Base-by-base conservation (phyloP, 2,113 vertebrate genomes). In the Syngnathoides biaculeatus region DNA sequence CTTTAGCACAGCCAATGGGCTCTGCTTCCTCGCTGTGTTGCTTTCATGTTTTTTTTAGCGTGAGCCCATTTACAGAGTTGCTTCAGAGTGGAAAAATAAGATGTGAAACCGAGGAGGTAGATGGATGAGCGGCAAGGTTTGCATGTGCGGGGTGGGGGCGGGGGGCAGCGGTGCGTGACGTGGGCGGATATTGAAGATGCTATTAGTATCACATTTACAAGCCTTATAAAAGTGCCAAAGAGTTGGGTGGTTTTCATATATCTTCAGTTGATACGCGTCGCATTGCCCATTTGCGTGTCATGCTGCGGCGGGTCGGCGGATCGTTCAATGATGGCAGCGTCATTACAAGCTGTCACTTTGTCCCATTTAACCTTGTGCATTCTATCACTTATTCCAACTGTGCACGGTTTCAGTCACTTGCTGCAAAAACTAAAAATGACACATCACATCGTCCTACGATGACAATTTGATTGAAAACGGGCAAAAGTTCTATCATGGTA, bases 181-280 rank as follows among this genome's bases (percentile, higher is more conserved):
- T 80, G 80, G 77, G 80, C 62, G 65, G 79, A 84, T 78, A 79
- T 77, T 78, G 79, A 80, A 77, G 81, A 81, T 79, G 74, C 84
- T 86, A 86, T 88, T 86, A 86, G 84, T 76, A 80, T 79, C 80
- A 64, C 81, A 84, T 87, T 88, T 79, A 76, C 60, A 57, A 80
- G 79, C 68, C 77, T 84, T 84, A 82, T 88, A 83, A 86, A 87
- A 83, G 63, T 83, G 85, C 74, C 82, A 75, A 53, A 26, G 79
- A 73, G 74, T 83, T 63, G 69, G 67, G 12, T 75, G 68, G 35
- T 77, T 84, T 87, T 78, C 83, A 85, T 87, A 78, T 55, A 62
- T 88, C 73, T 82, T 77, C 59, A 24, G 72, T 70, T 60, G 85
- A 80, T 83, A 73, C 26, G 70, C 73, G 78, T 84, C 78, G 58